Percentiles rank a stretch among this genome's conserved stretches.
These are phyloP conservation scores for Opisthograptis luteolata DNA, from an alignment of 2,888 invertebrate genomes.

Conservation along the genomic window DNA sequence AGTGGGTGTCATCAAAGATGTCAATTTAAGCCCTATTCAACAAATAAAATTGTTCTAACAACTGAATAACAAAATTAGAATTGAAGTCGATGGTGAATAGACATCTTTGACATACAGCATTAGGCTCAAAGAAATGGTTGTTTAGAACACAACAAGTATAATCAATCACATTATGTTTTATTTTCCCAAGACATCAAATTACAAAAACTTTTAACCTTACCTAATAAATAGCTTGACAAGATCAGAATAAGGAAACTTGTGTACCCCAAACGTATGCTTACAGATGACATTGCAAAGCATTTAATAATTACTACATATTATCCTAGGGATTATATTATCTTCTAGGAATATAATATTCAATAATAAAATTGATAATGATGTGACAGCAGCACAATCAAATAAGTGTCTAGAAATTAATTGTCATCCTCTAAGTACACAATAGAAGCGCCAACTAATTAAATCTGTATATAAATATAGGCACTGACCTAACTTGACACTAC, in stretches of 20 bases:
- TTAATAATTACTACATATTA: background rate
- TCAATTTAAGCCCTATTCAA: too few relatives aligned
- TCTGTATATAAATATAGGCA: background rate
- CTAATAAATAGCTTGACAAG: slow-evolving; percentile 12
- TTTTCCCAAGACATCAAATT: slow-evolving; percentile 35
- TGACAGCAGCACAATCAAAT: background rate
- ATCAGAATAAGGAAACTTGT: slow-evolving; percentile 20
- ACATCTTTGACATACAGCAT: too few relatives aligned
- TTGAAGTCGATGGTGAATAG: too few relatives aligned
- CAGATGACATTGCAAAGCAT: background rate
- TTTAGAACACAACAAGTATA: too few relatives aligned
- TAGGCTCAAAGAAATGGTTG: too few relatives aligned
- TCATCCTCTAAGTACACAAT: background rate
- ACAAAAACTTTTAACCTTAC: slow-evolving; percentile 29
- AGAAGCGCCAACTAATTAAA: background rate
- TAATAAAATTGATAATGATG: background rate
- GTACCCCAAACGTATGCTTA: background rate
- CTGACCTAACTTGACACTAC: background rate
- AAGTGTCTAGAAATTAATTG: background rate
- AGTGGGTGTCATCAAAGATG: too few relatives aligned
- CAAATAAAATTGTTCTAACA: too few relatives aligned
- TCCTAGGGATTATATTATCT: background rate
- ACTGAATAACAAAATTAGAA: too few relatives aligned
- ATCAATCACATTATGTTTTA: too few relatives aligned
- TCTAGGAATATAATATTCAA: background rate